A percentile compares a stretch with the other conserved stretches of the same genome.
Conservation (phyloP, 1,140 invertebrate species). For the Carposina sasakii region DNA sequence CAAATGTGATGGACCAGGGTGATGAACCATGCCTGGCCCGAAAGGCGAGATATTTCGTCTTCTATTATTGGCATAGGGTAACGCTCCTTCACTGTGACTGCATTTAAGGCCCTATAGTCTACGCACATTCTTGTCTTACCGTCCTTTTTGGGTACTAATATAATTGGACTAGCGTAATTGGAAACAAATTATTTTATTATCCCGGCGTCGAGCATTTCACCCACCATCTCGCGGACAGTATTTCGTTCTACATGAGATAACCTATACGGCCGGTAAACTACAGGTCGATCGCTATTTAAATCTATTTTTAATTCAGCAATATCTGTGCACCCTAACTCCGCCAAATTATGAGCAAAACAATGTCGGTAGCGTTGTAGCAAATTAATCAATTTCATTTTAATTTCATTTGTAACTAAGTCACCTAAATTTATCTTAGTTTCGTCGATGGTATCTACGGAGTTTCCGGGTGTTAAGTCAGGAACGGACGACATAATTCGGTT, state of each 20-base stretch:
- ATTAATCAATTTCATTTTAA: neutral
- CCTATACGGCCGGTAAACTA: slow-evolving; percentile 22
- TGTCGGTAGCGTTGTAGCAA: slow-evolving; percentile 19
- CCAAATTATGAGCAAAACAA: slow-evolving; percentile 26
- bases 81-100: slow-evolving; percentile 1
- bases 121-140: slow-evolving; percentile 10
- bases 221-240: neutral
- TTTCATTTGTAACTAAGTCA: neutral
- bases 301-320: slow-evolving; percentile 20
- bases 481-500: neutral
- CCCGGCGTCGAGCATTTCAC: slow-evolving; percentile 16
- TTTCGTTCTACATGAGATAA: slow-evolving; percentile 1
- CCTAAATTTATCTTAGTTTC: neutral
- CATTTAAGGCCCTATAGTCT: slow-evolving; percentile 9
- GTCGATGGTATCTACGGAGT: neutral
- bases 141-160: slow-evolving; percentile 20
- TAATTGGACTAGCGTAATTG: slow-evolving; percentile 13
- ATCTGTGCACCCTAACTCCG: slow-evolving; percentile 18
- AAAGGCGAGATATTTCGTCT: slow-evolving; percentile 49
- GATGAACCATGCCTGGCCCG: slow-evolving; percentile 47
- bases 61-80: slow-evolving; percentile 13
- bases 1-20: no score
- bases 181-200: slow-evolving; percentile 42
- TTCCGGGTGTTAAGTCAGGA: neutral
- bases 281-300: slow-evolving; percentile 17